phyloP scores from a whole-genome alignment of 92 coral and sea anemone genomes.

The Actinostola sp. region DNA sequence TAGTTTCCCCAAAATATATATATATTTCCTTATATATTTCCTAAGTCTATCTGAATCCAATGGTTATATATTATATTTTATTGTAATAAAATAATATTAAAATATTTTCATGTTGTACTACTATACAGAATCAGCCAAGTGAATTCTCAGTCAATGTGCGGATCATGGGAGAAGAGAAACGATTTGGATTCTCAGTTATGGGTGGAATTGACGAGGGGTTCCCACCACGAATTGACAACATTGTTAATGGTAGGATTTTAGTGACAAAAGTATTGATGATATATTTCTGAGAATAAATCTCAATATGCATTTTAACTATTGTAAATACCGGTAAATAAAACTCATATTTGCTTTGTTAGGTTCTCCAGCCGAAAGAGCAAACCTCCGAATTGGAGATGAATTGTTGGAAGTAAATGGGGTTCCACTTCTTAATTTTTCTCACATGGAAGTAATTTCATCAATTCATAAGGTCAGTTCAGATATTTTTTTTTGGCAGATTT shows the following conservation, averaged over 20 bases:
- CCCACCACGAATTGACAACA: slow-evolving; percentile 91
- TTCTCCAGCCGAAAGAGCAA: slow-evolving; percentile 88
- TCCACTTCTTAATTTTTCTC: slow-evolving; percentile 66
- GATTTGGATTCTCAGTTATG: slow-evolving; percentile 99
- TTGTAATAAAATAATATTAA: no score
- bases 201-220: slow-evolving; percentile 99
- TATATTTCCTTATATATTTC: no score
- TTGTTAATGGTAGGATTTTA: slow-evolving; percentile 77
- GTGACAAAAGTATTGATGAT: not conserved
- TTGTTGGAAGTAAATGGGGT: slow-evolving; percentile 92
- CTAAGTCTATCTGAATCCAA: no score
- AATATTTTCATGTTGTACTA: not conserved
- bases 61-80: no score
- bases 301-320: not conserved
- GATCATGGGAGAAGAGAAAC: slow-evolving; percentile 82
- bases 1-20: no score
- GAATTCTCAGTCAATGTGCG: slow-evolving; percentile 88
- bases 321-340: not conserved
- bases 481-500: no score
- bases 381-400: slow-evolving; percentile 83
- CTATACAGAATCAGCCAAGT: slow-evolving; percentile 44
- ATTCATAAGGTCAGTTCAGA: slow-evolving; percentile 79
- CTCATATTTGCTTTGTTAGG: slow-evolving; percentile 33
- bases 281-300: not conserved
- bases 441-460: slow-evolving; percentile 88